These are phyloP conservation scores for Craniophora ligustri DNA, from an alignment of 2,888 invertebrate species.

Conservation along the genomic window DNA sequence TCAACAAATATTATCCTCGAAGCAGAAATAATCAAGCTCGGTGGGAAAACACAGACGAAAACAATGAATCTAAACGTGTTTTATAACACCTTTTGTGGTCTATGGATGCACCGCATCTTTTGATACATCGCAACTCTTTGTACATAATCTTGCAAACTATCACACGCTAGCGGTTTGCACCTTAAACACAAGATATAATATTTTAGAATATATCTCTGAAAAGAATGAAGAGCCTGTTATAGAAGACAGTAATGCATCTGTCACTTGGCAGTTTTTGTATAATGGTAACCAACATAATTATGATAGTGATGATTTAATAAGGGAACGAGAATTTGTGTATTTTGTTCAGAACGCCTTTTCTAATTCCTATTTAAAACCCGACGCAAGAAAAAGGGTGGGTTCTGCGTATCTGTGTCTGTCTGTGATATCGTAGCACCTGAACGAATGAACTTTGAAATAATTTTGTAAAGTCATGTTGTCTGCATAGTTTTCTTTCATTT, in stretches of 20 bases:
- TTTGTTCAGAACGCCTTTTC: no score
- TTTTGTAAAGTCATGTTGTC: no score
- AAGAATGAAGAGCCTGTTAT: neutral
- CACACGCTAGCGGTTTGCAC: neutral
- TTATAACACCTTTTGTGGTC: constrained; percentile 53
- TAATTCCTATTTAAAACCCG: no score
- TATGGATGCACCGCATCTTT: constrained; percentile 31
- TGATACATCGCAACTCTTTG: neutral
- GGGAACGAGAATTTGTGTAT: no score
- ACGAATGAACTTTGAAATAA: no score
- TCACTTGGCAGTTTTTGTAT: neutral
- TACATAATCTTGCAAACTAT: neutral
- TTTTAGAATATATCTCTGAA: neutral
- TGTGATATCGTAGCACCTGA: no score
- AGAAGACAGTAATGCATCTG: neutral
- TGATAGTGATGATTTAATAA: no score
- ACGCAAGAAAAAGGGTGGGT: no score
- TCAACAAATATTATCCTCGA: constrained; percentile 55
- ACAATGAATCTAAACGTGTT: constrained; percentile 59
- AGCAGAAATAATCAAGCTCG: constrained; percentile 55
- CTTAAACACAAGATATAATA: constrained; percentile 1
- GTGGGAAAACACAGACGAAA: constrained; percentile 60
- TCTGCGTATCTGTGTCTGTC: no score
- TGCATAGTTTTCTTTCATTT: no score
- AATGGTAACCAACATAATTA: no score